These are phyloP conservation scores for Dryocosmus kuriphilus DNA, from an alignment of 2,888 invertebrate genomes.

Conservation along the genomic window DNA sequence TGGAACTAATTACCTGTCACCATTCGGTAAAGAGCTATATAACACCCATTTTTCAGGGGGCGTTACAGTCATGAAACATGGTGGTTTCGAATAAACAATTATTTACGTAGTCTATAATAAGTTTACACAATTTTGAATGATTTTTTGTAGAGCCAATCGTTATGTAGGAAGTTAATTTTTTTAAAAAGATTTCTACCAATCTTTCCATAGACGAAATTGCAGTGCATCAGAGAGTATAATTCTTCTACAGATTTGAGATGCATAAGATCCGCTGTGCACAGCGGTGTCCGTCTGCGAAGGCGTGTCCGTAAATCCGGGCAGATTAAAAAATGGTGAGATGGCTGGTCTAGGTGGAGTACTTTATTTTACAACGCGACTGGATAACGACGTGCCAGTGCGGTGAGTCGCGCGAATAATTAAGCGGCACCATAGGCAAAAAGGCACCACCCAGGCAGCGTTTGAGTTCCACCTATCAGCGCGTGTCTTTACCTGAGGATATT, in stretches of 20 bases:
- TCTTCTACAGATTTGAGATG: background rate
- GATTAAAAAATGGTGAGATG: slow-evolving; percentile 22
- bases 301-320: slow-evolving; percentile 18
- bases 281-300: background rate
- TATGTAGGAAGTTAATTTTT: no score
- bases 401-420: slow-evolving; percentile 63
- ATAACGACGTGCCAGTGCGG: slow-evolving; percentile 34
- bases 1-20: no score
- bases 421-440: slow-evolving; percentile 57
- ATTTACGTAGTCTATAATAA: no score
- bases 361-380: slow-evolving; percentile 30
- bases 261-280: background rate
- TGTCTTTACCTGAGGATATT: slow-evolving; percentile 62
- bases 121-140: no score
- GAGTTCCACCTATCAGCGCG: slow-evolving; percentile 61
- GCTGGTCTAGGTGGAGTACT: slow-evolving; percentile 25
- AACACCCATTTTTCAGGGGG: no score
- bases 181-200: no score
- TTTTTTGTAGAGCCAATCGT: no score
- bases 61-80: no score
- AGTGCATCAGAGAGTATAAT: background rate
- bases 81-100: no score
- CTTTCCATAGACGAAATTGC: no score
- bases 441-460: slow-evolving; percentile 65
- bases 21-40: no score